Conservation (phyloP, 2,888 invertebrate species). For the Euplexia lucipara region DNA sequence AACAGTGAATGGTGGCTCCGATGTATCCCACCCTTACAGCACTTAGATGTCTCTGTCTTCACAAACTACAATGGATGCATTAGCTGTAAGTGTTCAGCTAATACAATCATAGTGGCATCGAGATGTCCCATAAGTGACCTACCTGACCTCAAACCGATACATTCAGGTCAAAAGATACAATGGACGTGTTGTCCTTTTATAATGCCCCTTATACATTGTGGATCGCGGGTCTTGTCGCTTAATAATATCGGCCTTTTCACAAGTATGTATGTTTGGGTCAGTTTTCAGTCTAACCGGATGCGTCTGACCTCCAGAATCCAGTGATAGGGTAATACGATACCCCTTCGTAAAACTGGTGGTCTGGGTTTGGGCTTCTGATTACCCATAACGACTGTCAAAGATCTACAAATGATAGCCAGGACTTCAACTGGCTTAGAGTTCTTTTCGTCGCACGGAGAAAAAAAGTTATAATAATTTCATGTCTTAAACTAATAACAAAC, state of each 20-base stretch:
- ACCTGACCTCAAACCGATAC: slow-evolving; percentile 38
- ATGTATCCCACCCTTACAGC: slow-evolving; percentile 20
- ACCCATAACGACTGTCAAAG: too few species aligned
- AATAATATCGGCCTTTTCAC: too few species aligned
- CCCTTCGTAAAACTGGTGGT: too few species aligned
- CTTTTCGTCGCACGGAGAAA: too few species aligned
- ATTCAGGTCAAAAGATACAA: slow-evolving; percentile 13
- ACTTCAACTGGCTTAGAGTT: too few species aligned
- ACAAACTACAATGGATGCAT: slow-evolving; percentile 70
- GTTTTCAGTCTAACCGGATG: too few species aligned
- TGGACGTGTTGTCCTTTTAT: neutral
- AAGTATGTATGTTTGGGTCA: too few species aligned
- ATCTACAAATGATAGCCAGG: too few species aligned
- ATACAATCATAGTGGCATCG: slow-evolving; percentile 63
- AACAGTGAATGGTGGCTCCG: neutral
- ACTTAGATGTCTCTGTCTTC: slow-evolving; percentile 41
- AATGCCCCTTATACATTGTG: neutral
- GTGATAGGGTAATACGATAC: too few species aligned
- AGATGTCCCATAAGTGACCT: slow-evolving; percentile 62
- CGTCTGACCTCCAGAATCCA: too few species aligned
- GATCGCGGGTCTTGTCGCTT: neutral
- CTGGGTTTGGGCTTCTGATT: too few species aligned
- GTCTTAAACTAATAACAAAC: neutral
- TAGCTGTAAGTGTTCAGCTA: slow-evolving; percentile 71
- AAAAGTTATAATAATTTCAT: too few species aligned